phyloP scores from a whole-genome alignment of 2,797 vertebrate species.

The Rhincodon typus region DNA sequence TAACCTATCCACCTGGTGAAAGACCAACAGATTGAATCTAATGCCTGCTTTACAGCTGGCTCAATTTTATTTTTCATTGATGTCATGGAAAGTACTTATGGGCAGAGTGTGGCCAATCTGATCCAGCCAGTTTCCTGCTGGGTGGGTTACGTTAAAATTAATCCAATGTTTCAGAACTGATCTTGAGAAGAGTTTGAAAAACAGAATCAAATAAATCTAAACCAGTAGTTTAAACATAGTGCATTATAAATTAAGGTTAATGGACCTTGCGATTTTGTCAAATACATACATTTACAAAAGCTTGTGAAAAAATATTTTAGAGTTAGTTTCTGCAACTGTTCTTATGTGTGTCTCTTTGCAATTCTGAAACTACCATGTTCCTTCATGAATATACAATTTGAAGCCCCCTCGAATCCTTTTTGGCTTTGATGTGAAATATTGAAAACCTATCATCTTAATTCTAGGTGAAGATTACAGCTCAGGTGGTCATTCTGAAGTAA shows the following conservation, averaged over 20 bases:
- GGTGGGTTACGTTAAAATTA: neutral
- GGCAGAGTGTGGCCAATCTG: too few relatives aligned
- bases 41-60: neutral
- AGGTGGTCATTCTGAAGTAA: constrained; percentile 35
- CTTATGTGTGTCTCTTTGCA: constrained; percentile 16
- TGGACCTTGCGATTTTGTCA: neutral
- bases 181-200: neutral
- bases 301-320: neutral
- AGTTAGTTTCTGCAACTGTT: constrained; percentile 7
- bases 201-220: neutral
- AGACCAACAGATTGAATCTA: neutral
- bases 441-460: constrained; percentile 25
- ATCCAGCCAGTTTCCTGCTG: constrained; percentile 11
- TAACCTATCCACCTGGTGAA: neutral
- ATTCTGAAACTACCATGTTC: constrained; percentile 9
- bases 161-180: neutral
- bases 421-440: constrained; percentile 36
- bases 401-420: neutral
- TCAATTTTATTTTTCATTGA: neutral
- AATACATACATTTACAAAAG: constrained; percentile 3
- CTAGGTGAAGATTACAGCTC: constrained; percentile 26
- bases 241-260: neutral
- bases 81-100: neutral
- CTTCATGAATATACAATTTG: constrained; percentile 33
- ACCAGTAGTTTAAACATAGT: neutral